A percentile compares a stretch with the other conserved stretches of the same genome.
These are phyloP conservation scores for Sceloporus undulatus DNA, from an alignment of 2,113 vertebrate genomes.

Conservation along the genomic window DNA sequence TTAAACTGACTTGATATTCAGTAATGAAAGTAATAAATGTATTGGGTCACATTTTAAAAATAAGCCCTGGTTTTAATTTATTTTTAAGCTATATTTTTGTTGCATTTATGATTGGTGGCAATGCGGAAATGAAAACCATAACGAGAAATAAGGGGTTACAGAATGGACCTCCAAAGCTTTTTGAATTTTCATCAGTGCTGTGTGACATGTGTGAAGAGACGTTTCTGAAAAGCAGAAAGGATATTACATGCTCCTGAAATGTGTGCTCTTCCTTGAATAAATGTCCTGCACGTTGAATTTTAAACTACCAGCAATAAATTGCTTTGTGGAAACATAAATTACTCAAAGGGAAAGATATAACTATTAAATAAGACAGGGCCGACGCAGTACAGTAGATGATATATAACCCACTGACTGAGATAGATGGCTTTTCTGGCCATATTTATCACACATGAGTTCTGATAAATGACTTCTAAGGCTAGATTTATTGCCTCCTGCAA, in stretches of 20 bases:
- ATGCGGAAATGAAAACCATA: neutral
- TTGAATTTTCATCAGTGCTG: neutral
- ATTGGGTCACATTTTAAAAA: neutral
- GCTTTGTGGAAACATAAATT: conserved; percentile 42
- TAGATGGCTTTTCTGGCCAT: conserved; percentile 43
- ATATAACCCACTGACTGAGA: neutral
- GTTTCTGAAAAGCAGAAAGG: conserved; percentile 26
- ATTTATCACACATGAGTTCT: conserved; percentile 33
- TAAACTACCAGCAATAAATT: conserved; percentile 41
- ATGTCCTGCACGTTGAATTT: conserved; percentile 20
- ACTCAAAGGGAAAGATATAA: conserved; percentile 22
- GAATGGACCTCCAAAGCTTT: rapidly evolving
- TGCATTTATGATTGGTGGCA: neutral
- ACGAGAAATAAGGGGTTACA: neutral
- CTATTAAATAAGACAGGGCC: conserved; percentile 22
- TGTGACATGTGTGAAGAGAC: neutral
- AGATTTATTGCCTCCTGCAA: conserved; percentile 22
- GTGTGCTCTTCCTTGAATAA: conserved; percentile 6
- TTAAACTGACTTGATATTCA: neutral
- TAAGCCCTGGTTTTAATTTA: neutral
- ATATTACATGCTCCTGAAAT: neutral
- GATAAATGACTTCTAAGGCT: conserved; percentile 28
- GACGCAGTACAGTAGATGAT: conserved; percentile 25
- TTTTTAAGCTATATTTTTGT: neutral
- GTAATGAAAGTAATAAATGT: neutral